Conservation (phyloP, 2,797 vertebrate genomes). For the Notolepis coatsorum region DNA sequence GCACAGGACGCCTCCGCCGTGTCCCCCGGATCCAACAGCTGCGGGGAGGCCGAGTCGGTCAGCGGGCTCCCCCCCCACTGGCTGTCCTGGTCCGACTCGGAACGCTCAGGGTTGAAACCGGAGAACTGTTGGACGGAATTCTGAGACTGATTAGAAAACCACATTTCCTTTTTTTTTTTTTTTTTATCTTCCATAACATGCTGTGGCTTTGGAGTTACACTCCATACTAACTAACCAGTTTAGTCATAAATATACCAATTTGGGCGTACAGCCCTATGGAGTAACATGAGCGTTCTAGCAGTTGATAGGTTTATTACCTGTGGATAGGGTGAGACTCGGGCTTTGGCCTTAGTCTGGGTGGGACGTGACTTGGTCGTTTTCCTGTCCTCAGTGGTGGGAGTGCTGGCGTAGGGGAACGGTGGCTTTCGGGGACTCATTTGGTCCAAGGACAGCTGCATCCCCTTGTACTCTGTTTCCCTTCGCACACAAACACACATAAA, state of each 20-base stretch:
- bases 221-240: neutral
- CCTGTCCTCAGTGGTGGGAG: conserved; percentile 85
- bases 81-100: conserved; percentile 94
- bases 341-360: conserved; percentile 87
- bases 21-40: conserved; percentile 88
- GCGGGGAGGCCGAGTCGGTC: conserved; percentile 90
- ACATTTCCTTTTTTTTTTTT: neutral
- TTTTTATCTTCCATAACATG: neutral
- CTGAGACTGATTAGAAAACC: conserved; percentile 2
- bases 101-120: conserved; percentile 91
- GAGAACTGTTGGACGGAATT: conserved; percentile 84
- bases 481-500: conserved; percentile 41
- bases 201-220: neutral
- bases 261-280: neutral
- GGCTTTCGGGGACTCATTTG: conserved; percentile 93
- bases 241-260: neutral
- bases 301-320: conserved; percentile 82
- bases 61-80: conserved; percentile 95
- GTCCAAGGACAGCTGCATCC: conserved; percentile 93
- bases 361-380: conserved; percentile 90
- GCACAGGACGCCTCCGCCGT: conserved; percentile 87
- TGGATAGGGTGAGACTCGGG: conserved; percentile 92
- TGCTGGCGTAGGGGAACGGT: conserved; percentile 87
- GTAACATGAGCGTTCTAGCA: neutral
- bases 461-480: conserved; percentile 95